These are phyloP conservation scores for Phengaris arion DNA, from an alignment of 2,888 invertebrate genomes.

Conservation along the genomic window DNA sequence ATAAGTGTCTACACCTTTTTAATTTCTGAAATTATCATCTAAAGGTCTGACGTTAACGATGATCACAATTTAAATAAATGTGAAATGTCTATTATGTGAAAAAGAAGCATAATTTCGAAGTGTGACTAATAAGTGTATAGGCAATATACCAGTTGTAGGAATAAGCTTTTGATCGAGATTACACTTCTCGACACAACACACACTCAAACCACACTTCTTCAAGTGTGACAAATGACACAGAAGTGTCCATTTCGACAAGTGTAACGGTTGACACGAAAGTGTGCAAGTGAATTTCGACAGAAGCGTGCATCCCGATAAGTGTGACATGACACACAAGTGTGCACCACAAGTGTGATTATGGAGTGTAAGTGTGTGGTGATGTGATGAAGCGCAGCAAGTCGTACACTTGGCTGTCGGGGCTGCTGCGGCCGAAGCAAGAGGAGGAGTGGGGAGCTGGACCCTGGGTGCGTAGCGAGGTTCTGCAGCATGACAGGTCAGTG, in stretches of 20 bases:
- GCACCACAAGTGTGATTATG: slow-evolving; percentile 20
- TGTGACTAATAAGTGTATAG: not conserved
- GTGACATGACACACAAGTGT: not conserved
- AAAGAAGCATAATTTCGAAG: slow-evolving; percentile 19
- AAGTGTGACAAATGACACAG: not conserved
- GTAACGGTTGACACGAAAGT: not conserved
- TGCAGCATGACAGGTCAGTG: slow-evolving; percentile 65
- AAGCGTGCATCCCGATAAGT: not conserved
- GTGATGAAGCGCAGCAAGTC: slow-evolving; percentile 73
- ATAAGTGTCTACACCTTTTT: too few species aligned
- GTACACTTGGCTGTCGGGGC: slow-evolving; percentile 73
- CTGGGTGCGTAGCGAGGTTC: slow-evolving; percentile 63
- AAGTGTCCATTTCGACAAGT: not conserved
- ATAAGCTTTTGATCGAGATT: not conserved
- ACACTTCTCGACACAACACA: too few species aligned
- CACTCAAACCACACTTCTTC: not conserved
- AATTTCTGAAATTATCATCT: too few species aligned
- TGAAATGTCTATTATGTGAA: not conserved
- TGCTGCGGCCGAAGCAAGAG: slow-evolving; percentile 56
- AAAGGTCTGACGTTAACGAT: not conserved
- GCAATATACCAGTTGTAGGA: not conserved
- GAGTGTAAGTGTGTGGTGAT: slow-evolving; percentile 34
- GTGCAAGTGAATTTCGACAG: not conserved
- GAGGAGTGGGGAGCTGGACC: slow-evolving; percentile 69
- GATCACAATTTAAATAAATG: not conserved